Evolutionary conservation across 2,888 invertebrate species (phyloP), one percentile per base, ranked within the genome.

Genomic region (Lasioglossum vierecki): DNA sequence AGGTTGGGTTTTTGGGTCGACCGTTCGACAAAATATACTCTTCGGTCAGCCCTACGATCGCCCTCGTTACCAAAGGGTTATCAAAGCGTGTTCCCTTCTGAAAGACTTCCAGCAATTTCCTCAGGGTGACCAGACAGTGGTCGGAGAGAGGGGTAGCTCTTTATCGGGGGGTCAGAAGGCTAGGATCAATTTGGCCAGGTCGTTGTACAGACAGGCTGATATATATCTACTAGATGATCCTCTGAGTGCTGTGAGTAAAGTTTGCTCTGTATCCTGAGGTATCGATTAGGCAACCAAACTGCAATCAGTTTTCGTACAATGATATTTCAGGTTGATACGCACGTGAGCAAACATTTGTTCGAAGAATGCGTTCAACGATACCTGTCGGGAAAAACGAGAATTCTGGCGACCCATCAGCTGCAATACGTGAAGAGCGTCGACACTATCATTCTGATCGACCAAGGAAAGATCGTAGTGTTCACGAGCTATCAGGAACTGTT

Each of bases 171-270:
- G 97, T 80, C 97, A 97, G 93, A 97, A 97, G 91, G 97, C 97
- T 46, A 95, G 97, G 89, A 96, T 98, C 49, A 97, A 97, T 94
- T 95, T 98, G 73, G 98, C 97, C 0, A 96, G 98, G 92, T 96
- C 97, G 6, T 95, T 98, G 68, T 98, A 98, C 92, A 96, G 97
- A 92, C 96, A 97, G 90, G 97, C 98, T 0, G 98, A 98, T 91
- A 96, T 98, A 76, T 98, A 98, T 91, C 95, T 98, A 70, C 94
- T 98, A 79, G 98, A 98, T 91, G 98, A 98, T 95, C 98, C 98
- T 0, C 95, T 98, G 41, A 97, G 97, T 44, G 98, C 98, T 0
- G 98, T 94, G 83, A 89, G 91, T 85, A 41, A 66, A 18, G 18
- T 22, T 66, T 22, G 18, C 3, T 18, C 30, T n/a, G 30, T 2